Evolutionary conservation across 64 coral and sea anemone species (phyloP).

Genomic region (Montipora sp.): DNA sequence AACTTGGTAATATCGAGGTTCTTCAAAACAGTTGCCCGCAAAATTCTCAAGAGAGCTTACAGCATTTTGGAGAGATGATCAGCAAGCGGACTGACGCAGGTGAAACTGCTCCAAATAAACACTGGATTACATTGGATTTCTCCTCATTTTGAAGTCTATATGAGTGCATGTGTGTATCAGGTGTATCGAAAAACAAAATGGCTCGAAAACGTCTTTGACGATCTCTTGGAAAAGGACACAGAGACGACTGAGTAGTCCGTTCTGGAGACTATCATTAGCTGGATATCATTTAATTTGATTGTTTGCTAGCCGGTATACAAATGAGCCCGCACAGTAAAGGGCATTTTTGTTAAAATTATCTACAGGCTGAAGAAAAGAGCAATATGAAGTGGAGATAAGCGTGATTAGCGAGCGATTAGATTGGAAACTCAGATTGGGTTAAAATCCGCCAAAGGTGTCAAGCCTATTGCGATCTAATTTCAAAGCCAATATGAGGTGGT

Average conservation of each 20-base stretch:
- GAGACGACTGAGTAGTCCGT: not conserved
- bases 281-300: constrained; percentile 26
- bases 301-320: constrained; percentile 25
- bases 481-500: not conserved
- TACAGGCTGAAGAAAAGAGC: constrained; percentile 7
- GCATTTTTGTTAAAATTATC: constrained; percentile 9
- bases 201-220: not conserved
- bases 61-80: not conserved
- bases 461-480: not conserved
- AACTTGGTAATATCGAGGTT: constrained; percentile 21
- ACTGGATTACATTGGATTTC: not conserved
- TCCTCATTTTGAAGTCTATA: constrained; percentile 6
- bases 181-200: not conserved
- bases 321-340: constrained; percentile 5
- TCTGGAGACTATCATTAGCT: not conserved
- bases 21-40: constrained; percentile 4
- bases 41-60: constrained; percentile 25
- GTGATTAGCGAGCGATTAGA: constrained; percentile 24
- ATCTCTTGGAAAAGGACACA: not conserved
- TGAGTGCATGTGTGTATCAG: not conserved
- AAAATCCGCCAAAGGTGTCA: not conserved
- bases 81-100: not conserved
- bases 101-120: not conserved
- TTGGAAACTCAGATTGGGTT: constrained; percentile 2
- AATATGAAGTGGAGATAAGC: constrained; percentile 13